phyloP scores from a whole-genome alignment of 2,888 invertebrate genomes.

The Drosophila incognita region DNA sequence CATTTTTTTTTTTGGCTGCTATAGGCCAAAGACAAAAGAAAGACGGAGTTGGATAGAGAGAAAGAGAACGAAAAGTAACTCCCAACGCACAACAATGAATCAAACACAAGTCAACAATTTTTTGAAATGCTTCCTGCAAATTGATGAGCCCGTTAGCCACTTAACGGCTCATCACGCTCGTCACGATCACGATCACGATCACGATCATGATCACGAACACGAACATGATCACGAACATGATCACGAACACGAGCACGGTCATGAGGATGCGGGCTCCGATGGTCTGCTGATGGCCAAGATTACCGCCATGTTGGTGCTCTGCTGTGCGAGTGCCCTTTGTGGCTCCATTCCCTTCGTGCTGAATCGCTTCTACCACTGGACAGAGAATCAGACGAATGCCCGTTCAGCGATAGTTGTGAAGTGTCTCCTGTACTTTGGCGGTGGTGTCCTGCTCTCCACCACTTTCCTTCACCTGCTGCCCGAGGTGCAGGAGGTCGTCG shows the following conservation, averaged over 20 bases:
- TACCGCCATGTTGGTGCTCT: conserved; percentile 92
- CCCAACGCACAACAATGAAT: conserved; percentile 56
- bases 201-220: conserved; percentile 42
- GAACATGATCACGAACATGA: conserved; percentile 43
- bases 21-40: conserved; percentile 50
- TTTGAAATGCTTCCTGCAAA: conserved; percentile 77
- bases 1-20: conserved; percentile 43
- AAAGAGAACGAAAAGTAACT: conserved; percentile 21
- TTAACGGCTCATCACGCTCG: conserved; percentile 43
- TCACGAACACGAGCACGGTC: conserved; percentile 57
- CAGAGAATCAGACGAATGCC: conserved; percentile 81
- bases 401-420: conserved; percentile 86
- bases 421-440: conserved; percentile 91
- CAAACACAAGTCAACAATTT: conserved; percentile 76
- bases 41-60: conserved; percentile 1
- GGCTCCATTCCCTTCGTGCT: conserved; percentile 91
- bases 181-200: conserved; percentile 49
- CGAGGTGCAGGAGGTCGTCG: conserved; percentile 90
- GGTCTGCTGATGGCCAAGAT: conserved; percentile 89
- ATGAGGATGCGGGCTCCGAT: conserved; percentile 74
- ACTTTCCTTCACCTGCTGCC: conserved; percentile 93
- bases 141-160: conserved; percentile 67
- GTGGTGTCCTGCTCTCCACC: conserved; percentile 93
- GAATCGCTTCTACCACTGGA: conserved; percentile 89
- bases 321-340: conserved; percentile 90